Base-by-base conservation (phyloP, 2,797 vertebrate species). In the Scolopax rusticola region DNA sequence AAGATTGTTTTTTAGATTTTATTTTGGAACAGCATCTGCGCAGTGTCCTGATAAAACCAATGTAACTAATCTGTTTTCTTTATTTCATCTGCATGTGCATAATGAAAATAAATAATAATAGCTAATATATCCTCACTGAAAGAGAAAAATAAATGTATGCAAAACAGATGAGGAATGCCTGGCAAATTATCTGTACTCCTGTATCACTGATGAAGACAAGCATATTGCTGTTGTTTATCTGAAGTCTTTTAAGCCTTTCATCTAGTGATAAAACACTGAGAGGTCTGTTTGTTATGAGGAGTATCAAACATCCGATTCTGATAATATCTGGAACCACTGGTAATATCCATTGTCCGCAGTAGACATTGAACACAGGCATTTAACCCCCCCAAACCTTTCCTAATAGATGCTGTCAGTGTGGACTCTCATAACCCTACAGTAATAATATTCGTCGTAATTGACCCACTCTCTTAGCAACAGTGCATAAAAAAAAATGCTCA, bases 191-290 rank as follows among this genome's bases (percentile, higher is more conserved):
- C 80, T 32, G 93, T 81, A 41, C 10, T 92, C 36, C 48, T 80
- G 27, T 54, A 83, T 51, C 48, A 48, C 53, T 67, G 64, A 77
- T 65, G 54, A 91, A 83, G 91, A 85, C 47, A 87, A 75, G 64
- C 17, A 57, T 60, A 57, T 77, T 3, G 6, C 47, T 84, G 8
- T 63, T 94, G 30, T 94, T 91, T 93, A 92, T 92, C 54, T 89
- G 86, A 91, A 73, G 54, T 48, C n/a, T 92, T 93, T 87, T 60
- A 63, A 76, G 71, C 28, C 50, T 80, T 94, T 94, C 45, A 87
- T 85, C 60, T 67, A 69, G 67, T 69, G 74, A 87, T 77, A 85
- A 82, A 96, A 60, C 43, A 93, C 54, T 51, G 77, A 87, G 77
- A 91, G 69, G 60, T 91, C 16, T 76, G 56, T 82, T 95, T 81